Evolutionary conservation across 1,140 invertebrate species (phyloP), one percentile per base, ranked within the genome.

Genomic region (Papilio helenus): DNA sequence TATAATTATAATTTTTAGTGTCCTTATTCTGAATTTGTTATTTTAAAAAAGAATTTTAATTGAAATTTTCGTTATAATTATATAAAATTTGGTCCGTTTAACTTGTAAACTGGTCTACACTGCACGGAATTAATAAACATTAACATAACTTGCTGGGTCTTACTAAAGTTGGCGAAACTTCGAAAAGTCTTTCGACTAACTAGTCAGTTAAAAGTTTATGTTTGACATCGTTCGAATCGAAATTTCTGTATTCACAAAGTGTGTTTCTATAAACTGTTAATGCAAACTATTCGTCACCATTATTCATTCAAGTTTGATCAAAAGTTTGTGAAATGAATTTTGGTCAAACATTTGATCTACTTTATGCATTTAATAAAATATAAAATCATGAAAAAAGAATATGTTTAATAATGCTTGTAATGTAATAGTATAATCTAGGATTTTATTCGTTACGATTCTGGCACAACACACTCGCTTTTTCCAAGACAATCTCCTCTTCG

Each of bases 121-220:
- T 65, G 26, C 61, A 65, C 14, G 12, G 39, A 14, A 73, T 73
- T 44, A 73, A 14, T 73, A 44, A 49, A 73, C 14, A 73, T 73
- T 49, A 26, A 73, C 72, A 73, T 46, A 74, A 74, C 44, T 74
- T 74, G 20, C 72, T 10, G 42, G 20, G 23, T 26, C 72, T 26
- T 26, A 44, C 39, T 74, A 74, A 74, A 42, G 44, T 74, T 74
- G 10, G 23, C 20, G 44, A 49, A 74, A 74, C 72, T 74, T 74
- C 9, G 9, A 74, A 74, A 49, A n/a, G n/a, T n/a, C n/a, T n/a
- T n/a, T n/a, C n/a, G 39, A 74, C 42, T 74, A n/a, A n/a, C n/a
- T n/a, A n/a, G n/a, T n/a, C n/a, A 49, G 42, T 74, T 74, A 44
- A 74, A 74, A 74, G 42, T 74, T 74, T 46, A 74, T 74, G 72